These are phyloP conservation scores for Hoplostethus atlanticus DNA, from an alignment of 2,797 vertebrate species.

Conservation along the genomic window DNA sequence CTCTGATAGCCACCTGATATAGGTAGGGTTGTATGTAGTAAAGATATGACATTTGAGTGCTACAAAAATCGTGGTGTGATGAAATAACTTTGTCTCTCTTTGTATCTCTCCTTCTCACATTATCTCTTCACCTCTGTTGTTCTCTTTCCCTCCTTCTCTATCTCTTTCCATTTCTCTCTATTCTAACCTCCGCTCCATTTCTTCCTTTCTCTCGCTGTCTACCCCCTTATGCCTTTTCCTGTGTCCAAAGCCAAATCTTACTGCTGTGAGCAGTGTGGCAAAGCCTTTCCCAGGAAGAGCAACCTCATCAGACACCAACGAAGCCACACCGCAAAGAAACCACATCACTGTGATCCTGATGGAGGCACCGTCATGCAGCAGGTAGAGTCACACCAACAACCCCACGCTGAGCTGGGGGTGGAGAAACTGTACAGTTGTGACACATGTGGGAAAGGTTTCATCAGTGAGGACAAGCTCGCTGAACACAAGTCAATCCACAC, in stretches of 20 bases:
- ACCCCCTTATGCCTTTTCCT: not conserved
- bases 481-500: not conserved
- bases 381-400: not conserved
- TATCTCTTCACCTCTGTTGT: too few relatives aligned
- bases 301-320: constrained; percentile 35
- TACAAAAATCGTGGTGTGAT: not conserved
- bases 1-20: too few relatives aligned
- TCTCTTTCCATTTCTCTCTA: too few relatives aligned
- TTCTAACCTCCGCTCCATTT: too few relatives aligned
- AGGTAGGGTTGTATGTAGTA: too few relatives aligned
- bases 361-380: not conserved
- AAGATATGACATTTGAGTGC: not conserved
- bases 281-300: constrained; percentile 18
- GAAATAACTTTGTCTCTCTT: not conserved
- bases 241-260: not conserved
- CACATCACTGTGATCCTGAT: not conserved
- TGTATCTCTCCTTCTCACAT: too few relatives aligned
- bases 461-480: not conserved
- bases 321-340: not conserved
- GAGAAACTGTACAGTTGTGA: not conserved
- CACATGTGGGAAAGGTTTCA: not conserved
- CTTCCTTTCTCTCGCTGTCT: too few relatives aligned
- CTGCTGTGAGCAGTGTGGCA: constrained; percentile 36
- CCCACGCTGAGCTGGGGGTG: not conserved
- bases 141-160: too few relatives aligned